A percentile compares a stretch with the other conserved stretches of the same genome.
phyloP scores from a whole-genome alignment of 2,797 vertebrate species.

The Mergus octosetaceus region DNA sequence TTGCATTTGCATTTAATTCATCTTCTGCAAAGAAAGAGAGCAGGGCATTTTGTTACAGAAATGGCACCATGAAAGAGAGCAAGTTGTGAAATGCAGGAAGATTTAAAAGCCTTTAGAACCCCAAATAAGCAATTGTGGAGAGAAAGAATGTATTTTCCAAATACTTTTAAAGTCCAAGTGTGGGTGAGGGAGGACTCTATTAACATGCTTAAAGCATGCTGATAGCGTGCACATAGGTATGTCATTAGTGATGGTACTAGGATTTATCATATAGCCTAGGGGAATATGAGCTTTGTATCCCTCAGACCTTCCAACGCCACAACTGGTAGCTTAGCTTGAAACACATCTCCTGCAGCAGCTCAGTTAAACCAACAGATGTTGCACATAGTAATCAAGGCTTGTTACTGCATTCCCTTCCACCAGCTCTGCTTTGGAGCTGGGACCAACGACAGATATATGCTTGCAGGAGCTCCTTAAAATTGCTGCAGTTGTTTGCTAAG shows the following conservation, averaged over 20 bases:
- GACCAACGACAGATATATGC: not conserved
- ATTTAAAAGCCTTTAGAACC: not conserved
- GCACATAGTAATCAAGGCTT: not conserved
- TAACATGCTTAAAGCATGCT: not conserved
- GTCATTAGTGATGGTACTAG: not conserved
- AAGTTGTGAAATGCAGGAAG: not conserved
- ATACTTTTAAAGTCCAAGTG: not conserved
- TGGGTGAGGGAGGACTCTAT: not conserved
- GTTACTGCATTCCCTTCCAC: not conserved
- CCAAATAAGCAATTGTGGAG: not conserved
- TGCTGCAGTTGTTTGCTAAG: not conserved
- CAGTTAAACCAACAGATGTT: not conserved
- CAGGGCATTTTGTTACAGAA: not conserved
- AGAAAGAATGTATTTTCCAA: not conserved
- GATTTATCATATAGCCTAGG: not conserved
- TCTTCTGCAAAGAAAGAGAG: not conserved
- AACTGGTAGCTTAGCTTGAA: not conserved
- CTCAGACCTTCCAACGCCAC: not conserved
- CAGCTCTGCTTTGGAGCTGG: not conserved
- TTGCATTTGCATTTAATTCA: not conserved
- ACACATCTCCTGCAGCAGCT: not conserved
- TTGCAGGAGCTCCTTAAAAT: not conserved
- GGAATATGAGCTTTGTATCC: not conserved
- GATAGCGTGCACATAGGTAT: not conserved
- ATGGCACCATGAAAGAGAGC: rapidly evolving